These are phyloP conservation scores for Sprattus sprattus DNA, from an alignment of 2,113 vertebrate genomes.

Conservation along the genomic window DNA sequence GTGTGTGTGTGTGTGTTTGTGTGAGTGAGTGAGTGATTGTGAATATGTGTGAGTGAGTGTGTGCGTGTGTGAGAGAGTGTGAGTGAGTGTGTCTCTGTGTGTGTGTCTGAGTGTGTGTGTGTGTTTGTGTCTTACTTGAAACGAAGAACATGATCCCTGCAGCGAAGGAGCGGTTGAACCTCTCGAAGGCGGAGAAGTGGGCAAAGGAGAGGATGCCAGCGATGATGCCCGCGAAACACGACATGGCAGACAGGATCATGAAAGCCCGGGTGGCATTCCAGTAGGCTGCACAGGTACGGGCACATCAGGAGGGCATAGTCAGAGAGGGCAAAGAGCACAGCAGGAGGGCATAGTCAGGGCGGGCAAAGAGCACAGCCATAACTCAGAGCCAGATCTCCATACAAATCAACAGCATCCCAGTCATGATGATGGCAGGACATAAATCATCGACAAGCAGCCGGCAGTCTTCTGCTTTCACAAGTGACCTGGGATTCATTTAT, in stretches of 20 bases:
- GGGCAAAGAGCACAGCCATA: not conserved
- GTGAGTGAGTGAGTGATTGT: not conserved
- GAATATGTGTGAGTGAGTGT: not conserved
- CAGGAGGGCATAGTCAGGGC: not conserved
- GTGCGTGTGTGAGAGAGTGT: not conserved
- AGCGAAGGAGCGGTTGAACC: slow-evolving; percentile 82
- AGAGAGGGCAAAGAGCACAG: not conserved
- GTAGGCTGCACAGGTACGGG: slow-evolving; percentile 69
- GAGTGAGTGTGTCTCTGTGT: not conserved
- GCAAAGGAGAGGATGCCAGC: slow-evolving; percentile 83
- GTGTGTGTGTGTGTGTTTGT: not conserved
- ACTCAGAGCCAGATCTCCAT: not conserved
- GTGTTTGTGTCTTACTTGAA: slow-evolving; percentile 73
- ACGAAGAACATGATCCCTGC: slow-evolving; percentile 86
- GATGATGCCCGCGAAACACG: slow-evolving; percentile 82
- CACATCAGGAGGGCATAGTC: not conserved
- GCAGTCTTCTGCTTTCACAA: not conserved
- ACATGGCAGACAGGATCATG: slow-evolving; percentile 87
- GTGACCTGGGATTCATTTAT: not conserved
- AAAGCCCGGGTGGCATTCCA: slow-evolving; percentile 89
- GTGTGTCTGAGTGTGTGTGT: not conserved
- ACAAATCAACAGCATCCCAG: not conserved
- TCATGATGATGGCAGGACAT: not conserved
- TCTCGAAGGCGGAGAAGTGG: slow-evolving; percentile 80
- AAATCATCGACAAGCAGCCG: no score